These are phyloP conservation scores for Galerucella pusilla DNA, from an alignment of 2,888 invertebrate genomes.

Conservation along the genomic window DNA sequence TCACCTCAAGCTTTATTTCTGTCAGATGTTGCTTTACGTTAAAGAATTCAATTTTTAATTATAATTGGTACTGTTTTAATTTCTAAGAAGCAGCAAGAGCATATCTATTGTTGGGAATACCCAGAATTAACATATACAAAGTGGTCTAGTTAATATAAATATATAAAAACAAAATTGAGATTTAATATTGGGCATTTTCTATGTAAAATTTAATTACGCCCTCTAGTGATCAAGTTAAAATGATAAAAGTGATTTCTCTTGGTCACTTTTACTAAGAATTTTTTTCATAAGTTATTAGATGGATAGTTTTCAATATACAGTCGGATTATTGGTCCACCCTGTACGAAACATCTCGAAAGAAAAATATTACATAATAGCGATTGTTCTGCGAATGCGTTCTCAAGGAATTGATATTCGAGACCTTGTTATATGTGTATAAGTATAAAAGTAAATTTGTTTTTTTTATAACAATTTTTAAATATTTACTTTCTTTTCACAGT, in stretches of 20 bases:
- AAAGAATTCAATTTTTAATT: background rate
- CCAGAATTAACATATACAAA: conserved; percentile 14
- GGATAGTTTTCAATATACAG: too few species aligned
- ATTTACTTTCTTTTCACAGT: background rate
- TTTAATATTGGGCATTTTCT: too few species aligned
- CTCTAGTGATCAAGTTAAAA: too few species aligned
- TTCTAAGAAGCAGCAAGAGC: background rate
- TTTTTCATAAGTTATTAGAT: too few species aligned
- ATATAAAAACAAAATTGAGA: too few species aligned
- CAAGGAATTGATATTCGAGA: background rate
- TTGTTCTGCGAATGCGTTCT: background rate
- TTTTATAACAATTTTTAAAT: background rate
- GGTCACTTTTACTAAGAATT: too few species aligned
- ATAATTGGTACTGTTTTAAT: conserved; percentile 15
- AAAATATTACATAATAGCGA: background rate
- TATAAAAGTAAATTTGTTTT: too few species aligned
- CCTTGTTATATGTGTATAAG: background rate
- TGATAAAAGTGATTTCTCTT: too few species aligned
- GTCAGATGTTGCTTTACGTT: background rate
- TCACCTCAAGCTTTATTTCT: conserved; percentile 1
- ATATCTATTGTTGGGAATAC: conserved; percentile 14
- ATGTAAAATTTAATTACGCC: too few species aligned
- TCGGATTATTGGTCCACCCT: background rate
- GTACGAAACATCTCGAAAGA: background rate
- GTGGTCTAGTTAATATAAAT: background rate